Base-by-base conservation (phyloP, 2,888 invertebrate species). In the Hanleya hanleyi region DNA sequence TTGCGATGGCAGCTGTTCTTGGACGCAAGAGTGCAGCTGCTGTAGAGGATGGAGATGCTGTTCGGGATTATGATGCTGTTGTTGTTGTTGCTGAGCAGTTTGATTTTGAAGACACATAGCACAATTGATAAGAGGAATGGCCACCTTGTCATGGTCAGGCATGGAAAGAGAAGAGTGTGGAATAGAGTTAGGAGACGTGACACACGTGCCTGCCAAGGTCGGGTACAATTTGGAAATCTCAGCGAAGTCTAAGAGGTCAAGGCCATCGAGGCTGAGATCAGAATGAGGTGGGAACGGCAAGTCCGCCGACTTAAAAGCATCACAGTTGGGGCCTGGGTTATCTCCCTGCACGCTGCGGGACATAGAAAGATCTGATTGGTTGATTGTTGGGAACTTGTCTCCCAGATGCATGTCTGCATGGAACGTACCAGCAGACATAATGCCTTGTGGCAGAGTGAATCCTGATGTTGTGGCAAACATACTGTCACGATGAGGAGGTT, bases 191-290 rank as follows among this genome's bases (percentile, higher is more conserved):
- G 57, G 15, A 26, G 57, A 22, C 29, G 29, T 32, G 9, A 3
- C 57, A 26, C 29, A 57, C 3, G 32, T 57, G 57, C 29, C 57
- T 57, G 57, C 22, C 57, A 22, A 57, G 51, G 71, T 26, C 82
- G 75, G 70, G 80, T 72, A 72, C 79, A 83, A 50, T 85, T 68
- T 83, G 35, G 87, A 85, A 49, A 86, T 75, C 35, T 87, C 88
- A 5, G 87, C 85, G 67, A 89, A 80, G 65, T 86, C 87, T 15
- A 88, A 77, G 47, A 87, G 80, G 75, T 88, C 76, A 47, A 78
- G 74, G 7, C 73, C 84, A 69, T 88, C 88, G 35, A 89, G 79
- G 75, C 85, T 87, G 73, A 86, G 80, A 76, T 87, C 87, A 36
- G 84, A 76, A 64, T 69, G 65, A 38, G 73, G 82, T 81, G 70